phyloP scores from a whole-genome alignment of 1,140 invertebrate species.

The Calliopsis andreniformis region DNA sequence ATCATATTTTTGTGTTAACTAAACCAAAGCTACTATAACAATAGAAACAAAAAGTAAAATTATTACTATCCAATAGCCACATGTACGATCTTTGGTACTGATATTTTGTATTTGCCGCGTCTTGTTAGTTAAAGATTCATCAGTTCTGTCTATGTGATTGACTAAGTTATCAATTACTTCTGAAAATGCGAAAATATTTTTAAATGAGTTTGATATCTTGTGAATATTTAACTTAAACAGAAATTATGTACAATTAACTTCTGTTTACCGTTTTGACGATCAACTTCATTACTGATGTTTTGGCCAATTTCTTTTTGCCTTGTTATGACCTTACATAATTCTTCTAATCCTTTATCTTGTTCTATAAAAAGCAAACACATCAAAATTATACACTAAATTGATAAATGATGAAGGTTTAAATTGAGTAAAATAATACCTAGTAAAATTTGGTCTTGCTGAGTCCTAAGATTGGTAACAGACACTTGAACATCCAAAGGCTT shows the following conservation, averaged over 20 bases:
- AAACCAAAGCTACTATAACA: slow-evolving; percentile 60
- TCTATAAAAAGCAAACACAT: slow-evolving; percentile 81
- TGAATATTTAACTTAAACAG: neutral
- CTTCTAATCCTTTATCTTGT: slow-evolving; percentile 90
- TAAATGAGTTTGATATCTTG: slow-evolving; percentile 12
- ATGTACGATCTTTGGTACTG: slow-evolving; percentile 86
- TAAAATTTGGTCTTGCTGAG: slow-evolving; percentile 69
- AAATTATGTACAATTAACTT: slow-evolving; percentile 15
- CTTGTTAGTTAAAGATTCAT: slow-evolving; percentile 85
- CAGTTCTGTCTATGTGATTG: slow-evolving; percentile 87
- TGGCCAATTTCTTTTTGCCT: slow-evolving; percentile 90
- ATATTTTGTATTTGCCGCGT: slow-evolving; percentile 86
- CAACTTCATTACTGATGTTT: slow-evolving; percentile 89
- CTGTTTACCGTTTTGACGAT: slow-evolving; percentile 88
- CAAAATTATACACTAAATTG: slow-evolving; percentile 22
- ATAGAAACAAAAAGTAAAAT: slow-evolving; percentile 84
- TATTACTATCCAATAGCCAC: slow-evolving; percentile 87
- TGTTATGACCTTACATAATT: slow-evolving; percentile 88
- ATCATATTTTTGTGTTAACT: slow-evolving; percentile 13
- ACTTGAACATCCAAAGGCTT: slow-evolving; percentile 68
- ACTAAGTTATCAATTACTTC: slow-evolving; percentile 91
- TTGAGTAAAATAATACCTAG: slow-evolving; percentile 62
- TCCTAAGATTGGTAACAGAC: slow-evolving; percentile 69
- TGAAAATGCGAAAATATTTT: slow-evolving; percentile 68
- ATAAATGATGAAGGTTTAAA: neutral